Evolutionary conservation across 2,797 vertebrate species (phyloP), one percentile per base, ranked within the genome.

Genomic region (Dendrocincla tyrannina): DNA sequence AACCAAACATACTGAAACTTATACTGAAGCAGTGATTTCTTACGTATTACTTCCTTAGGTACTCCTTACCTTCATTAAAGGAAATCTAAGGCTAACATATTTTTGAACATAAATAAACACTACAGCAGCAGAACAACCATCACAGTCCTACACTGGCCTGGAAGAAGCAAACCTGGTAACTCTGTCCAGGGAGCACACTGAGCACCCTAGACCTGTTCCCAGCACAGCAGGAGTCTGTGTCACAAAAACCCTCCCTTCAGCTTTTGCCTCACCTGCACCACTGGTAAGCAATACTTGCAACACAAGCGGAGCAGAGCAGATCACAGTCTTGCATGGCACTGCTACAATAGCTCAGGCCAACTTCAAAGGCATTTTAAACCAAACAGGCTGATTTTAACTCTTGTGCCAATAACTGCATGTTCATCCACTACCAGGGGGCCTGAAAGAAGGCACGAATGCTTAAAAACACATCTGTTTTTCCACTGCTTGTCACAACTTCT

Each of bases 351-450:
- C 39, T 69, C n/a, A 69, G 64, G 33, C 7, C 56, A 88, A 28
- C 11, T 74, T 27, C 37, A 46, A 11, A 25, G 19, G 20, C 13
- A 64, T 88, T 93, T 86, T 42, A 80, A 88, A 82, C 10, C 5
- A n/a, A 85, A 58, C 16, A 42, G 28, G 39, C 15, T 37, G 30
- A n/a, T 63, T 85, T 80, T 50, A 39, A 46, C 41, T 25, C 22
- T 77, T 55, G 22, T 2, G 2, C 13, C 25, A 53, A 2, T 53
- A 83, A 77, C 20, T 19, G 5, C 19, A 33, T 0, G 0, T 56
- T 53, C 19, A 56, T 60, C 8, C 2, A 1, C 17, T 42, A 53
- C 15, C 64, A 80, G 30, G 75, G 13, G 32, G 68, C 23, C 23
- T 41, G 18, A 92, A 56, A 85, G 56, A 84, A 68, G 7, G 37